Percentiles rank a stretch among this genome's conserved stretches.
Conservation (phyloP, 53 echinoderm and acorn worm genomes). For the Echinometra lucunter region DNA sequence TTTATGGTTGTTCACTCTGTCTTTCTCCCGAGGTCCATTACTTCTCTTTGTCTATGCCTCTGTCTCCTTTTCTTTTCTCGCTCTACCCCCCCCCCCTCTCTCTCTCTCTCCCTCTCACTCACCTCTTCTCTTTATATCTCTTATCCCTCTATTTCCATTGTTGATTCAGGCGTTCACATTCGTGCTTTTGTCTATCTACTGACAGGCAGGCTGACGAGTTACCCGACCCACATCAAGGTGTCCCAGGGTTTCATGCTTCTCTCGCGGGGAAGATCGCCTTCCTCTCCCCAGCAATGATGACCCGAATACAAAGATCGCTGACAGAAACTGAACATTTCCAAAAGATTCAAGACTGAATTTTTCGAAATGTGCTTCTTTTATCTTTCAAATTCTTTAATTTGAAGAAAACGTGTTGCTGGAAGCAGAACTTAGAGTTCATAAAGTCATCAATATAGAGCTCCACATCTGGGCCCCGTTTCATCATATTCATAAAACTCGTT, state of each 20-base stretch:
- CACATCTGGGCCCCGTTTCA: no score
- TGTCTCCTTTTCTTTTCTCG: background rate
- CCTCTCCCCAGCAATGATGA: background rate
- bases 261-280: background rate
- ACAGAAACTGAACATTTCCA: background rate
- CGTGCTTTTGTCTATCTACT: background rate
- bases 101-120: background rate
- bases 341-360: background rate
- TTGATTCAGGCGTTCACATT: slow-evolving; percentile 31
- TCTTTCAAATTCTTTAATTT: no score
- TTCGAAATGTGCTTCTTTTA: background rate
- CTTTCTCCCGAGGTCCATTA: background rate
- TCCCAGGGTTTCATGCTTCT: background rate
- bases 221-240: background rate
- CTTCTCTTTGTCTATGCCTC: background rate
- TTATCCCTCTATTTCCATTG: background rate
- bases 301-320: background rate
- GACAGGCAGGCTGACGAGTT: background rate
- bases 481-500: no score
- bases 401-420: no score
- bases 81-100: background rate
- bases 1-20: background rate
- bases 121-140: background rate
- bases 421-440: no score
- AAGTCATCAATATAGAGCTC: no score